A percentile compares a stretch with the other conserved stretches of the same genome.
Evolutionary conservation across 1,140 invertebrate genomes (phyloP).

Genomic region (Carcinoscorpius rotundicauda): DNA sequence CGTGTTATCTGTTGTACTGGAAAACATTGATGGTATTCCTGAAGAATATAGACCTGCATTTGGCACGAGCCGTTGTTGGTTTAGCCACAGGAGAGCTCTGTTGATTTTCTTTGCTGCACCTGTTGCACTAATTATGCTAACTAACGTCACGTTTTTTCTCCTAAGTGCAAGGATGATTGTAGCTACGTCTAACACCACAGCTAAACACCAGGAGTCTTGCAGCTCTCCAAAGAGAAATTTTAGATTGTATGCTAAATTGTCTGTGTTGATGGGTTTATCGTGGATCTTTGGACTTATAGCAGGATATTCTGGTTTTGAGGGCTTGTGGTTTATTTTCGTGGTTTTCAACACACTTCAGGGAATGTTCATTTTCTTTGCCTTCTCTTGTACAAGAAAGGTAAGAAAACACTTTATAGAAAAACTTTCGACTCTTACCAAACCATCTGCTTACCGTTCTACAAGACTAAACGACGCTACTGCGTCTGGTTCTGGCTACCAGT

Average conservation of each 20-base stretch:
- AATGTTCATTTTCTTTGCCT: conserved; percentile 45
- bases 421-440: neutral
- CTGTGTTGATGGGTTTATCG: conserved; percentile 35
- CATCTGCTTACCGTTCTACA: neutral
- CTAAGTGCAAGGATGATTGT: conserved; percentile 38
- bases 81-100: conserved; percentile 38
- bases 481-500: no score
- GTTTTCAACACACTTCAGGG: conserved; percentile 45
- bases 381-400: conserved; percentile 33
- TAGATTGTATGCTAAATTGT: conserved; percentile 46
- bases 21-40: conserved; percentile 32
- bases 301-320: conserved; percentile 5
- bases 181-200: conserved; percentile 30
- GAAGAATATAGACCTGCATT: conserved; percentile 35
- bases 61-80: conserved; percentile 41
- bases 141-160: conserved; percentile 41
- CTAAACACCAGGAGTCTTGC: conserved; percentile 14
- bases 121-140: conserved; percentile 35
- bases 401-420: conserved; percentile 5
- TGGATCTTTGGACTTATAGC: conserved; percentile 43
- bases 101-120: conserved; percentile 43
- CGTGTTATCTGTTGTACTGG: conserved; percentile 35
- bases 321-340: conserved; percentile 42
- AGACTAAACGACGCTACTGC: neutral
- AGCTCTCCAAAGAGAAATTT: conserved; percentile 32